Evolutionary conservation across 2,888 invertebrate species (phyloP), one percentile per base, ranked within the genome.

Genomic region (Mesopsocus fuscifrons): DNA sequence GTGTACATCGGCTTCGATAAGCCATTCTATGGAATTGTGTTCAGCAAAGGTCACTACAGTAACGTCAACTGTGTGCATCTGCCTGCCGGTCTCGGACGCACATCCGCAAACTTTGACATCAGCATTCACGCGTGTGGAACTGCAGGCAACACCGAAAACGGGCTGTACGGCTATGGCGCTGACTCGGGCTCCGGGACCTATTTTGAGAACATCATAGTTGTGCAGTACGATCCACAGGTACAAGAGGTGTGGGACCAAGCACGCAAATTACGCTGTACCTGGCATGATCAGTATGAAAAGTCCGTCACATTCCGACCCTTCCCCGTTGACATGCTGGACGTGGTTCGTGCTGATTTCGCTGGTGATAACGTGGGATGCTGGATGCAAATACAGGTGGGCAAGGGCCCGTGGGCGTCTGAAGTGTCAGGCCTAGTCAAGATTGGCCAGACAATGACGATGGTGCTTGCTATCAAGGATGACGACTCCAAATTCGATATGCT

Each of bases 221-320:
- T 91, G 45, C 91, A 89, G 57, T 91, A 89, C 55, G 91, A 91
- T 61, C 85, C 85, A 2, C 66, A 71, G 54, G 88, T 91, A 1
- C 89, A 91, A 62, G 91, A 91, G 64, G 87, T 88, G 2, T 91
- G 91, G 91, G 91, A 91, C 65, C 88, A 89, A 60, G 91, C 91
- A 1, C 68, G 91, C 42, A 89, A 89, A 58, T 59, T 91, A 18
- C 72, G 91, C 11, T 91, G 91, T 62, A 89, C 89, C 1, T 92
- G 91, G 91, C 89, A 91, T 56, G 89, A 91, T 59, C 81, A 89
- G 53, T 91, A 91, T 54, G 91, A 92, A 62, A 92, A 92, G 57
- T 85, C 89, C 3, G 91, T 91, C 1, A 89, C 91, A 0, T 91
- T 91, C 65, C 66, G 89, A 43, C 89, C 91, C 0, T 91, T 91